These are phyloP conservation scores for Oreortyx pictus DNA, from an alignment of 2,797 vertebrate genomes.

Conservation along the genomic window DNA sequence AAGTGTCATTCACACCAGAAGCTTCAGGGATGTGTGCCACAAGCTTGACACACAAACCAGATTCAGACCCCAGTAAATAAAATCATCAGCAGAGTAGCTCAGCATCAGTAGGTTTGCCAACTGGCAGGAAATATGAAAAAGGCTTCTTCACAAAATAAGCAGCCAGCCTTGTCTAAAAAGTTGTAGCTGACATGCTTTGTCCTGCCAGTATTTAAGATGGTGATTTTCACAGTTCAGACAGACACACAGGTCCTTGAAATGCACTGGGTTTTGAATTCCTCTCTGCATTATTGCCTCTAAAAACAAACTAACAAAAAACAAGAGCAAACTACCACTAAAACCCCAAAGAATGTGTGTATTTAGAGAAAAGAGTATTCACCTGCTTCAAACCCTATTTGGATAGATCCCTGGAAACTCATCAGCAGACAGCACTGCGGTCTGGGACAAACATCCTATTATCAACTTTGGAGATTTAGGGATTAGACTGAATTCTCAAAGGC, in stretches of 20 bases:
- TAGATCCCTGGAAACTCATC: neutral
- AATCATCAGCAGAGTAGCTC: neutral
- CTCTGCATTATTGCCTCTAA: neutral
- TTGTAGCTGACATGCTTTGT: neutral
- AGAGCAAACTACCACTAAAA: neutral
- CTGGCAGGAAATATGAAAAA: neutral
- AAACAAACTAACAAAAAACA: neutral
- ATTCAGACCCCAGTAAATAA: neutral
- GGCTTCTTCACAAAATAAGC: neutral
- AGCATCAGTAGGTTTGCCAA: neutral
- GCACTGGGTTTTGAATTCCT: neutral
- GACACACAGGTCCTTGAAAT: neutral
- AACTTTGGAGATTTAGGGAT: conserved; percentile 13
- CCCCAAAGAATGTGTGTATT: neutral
- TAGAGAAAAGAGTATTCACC: neutral
- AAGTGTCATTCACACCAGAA: neutral
- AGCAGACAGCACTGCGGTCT: neutral
- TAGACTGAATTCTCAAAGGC: neutral
- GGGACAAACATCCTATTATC: neutral
- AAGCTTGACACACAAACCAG: neutral
- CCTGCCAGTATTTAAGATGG: neutral
- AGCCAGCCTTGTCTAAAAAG: neutral
- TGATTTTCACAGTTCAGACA: neutral
- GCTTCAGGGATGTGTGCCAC: neutral
- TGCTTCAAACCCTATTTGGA: neutral